These are phyloP conservation scores for Hetaerina titia DNA, from an alignment of 2,888 invertebrate genomes.

Conservation along the genomic window DNA sequence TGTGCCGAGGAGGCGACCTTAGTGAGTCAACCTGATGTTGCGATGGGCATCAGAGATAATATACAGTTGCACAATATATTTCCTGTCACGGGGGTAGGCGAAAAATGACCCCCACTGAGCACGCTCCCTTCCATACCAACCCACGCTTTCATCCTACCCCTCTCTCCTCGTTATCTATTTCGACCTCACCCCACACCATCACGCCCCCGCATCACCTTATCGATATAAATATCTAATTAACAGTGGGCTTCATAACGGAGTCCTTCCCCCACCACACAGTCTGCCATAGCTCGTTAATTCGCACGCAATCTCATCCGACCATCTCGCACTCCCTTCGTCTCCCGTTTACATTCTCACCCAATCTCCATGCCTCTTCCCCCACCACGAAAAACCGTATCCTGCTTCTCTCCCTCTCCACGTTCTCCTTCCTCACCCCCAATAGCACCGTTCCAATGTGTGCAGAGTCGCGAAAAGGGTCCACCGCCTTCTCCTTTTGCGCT, in stretches of 20 bases:
- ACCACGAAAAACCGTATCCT: not conserved
- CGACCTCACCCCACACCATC: not conserved
- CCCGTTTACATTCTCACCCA: slow-evolving; percentile 8
- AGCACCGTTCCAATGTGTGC: not conserved
- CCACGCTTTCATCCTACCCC: not conserved
- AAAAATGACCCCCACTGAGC: not conserved
- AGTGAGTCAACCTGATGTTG: not conserved
- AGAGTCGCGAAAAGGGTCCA: not conserved
- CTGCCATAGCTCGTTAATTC: slow-evolving; percentile 29
- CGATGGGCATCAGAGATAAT: not conserved
- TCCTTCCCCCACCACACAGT: slow-evolving; percentile 4
- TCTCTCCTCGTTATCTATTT: not conserved
- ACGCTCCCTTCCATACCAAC: not conserved
- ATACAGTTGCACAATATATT: not conserved
- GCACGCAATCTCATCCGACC: slow-evolving; percentile 2
- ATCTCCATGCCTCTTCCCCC: not conserved
- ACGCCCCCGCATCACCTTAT: not conserved
- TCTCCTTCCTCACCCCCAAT: not conserved
- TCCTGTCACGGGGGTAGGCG: not conserved
- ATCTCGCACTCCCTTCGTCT: not conserved
- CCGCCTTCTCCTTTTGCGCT: not conserved
- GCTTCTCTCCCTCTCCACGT: not conserved
- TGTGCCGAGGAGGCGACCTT: not conserved
- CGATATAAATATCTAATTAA: slow-evolving; percentile 39
- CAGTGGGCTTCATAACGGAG: slow-evolving; percentile 7